Evolutionary conservation across 1,140 invertebrate species (phyloP), one percentile per base, ranked within the genome.

Genomic region (Cataglyphis hispanica): DNA sequence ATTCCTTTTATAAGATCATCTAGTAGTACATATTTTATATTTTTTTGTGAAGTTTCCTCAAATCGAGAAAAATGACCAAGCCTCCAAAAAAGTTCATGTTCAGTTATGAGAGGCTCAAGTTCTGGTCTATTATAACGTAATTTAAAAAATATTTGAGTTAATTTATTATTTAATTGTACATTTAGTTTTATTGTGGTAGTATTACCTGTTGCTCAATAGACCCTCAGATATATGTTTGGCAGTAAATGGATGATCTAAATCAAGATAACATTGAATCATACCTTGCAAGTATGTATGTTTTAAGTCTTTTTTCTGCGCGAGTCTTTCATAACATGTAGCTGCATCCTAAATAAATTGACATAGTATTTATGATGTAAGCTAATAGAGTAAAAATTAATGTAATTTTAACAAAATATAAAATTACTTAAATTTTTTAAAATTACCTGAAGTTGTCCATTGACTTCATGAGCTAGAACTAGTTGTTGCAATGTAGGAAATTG

Each of bases 1-100:
- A 88, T 88, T 4, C 95, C 95, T 46, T 95, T 95, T 31, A 97
- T 96, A 37, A 98, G 94, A 81, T 96, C 96, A 27, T 97, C 96
- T 37, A 98, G 95, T 87, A 98, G 94, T 53, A 96, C 93, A 19
- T 94, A 93, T 58, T 97, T 95, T 43, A 97, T 94, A 3, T 95
- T 95, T 87, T 95, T 95, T 70, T 95, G 93, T 8, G 96, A 92
- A 10, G 97, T 89, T 40, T 96, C 94, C n/a, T 98, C 96, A 1
- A 98, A 92, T 84, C 97, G 96, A 43, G 97, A 97, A 94, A 98
- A 99, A 86, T 97, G 96, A 5, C 97, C 97, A 7, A 99, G 95
- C 89, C 98, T 97, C 98, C 98, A 99, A 31, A 98, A 96, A 0
- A 98, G 97, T 93, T 99, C 99, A 1, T 97, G 96, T 69, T 97